Conservation (phyloP, 2,113 vertebrate species). For the Microcebus tavaratra region DNA sequence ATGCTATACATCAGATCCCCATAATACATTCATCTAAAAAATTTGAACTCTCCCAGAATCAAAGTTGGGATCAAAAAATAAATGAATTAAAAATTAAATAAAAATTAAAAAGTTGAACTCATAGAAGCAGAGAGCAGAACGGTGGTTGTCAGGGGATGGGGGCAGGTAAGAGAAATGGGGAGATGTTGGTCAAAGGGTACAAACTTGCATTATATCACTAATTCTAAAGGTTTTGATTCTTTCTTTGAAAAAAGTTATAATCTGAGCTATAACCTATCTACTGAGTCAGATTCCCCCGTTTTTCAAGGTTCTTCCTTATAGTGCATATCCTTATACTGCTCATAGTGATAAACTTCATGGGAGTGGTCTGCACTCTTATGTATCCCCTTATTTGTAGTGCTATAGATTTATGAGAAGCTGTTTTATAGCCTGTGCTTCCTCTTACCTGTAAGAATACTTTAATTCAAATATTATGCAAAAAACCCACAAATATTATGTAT, state of each 20-base stretch:
- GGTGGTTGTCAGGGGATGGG: background rate
- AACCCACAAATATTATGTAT: background rate
- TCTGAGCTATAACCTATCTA: conserved; percentile 17
- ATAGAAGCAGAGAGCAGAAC: background rate
- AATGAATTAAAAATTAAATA: no score
- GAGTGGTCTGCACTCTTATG: background rate
- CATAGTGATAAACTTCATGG: background rate
- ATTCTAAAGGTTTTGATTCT: conserved; percentile 24
- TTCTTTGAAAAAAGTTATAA: conserved; percentile 20
- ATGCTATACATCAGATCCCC: background rate
- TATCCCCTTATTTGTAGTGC: background rate
- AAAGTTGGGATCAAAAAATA: no score
- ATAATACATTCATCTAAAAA: background rate
- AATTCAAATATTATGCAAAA: background rate
- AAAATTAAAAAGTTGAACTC: background rate
- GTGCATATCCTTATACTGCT: background rate
- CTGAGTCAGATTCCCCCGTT: background rate
- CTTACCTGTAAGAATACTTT: conserved; percentile 20
- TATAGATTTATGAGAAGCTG: background rate
- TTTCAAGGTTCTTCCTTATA: background rate
- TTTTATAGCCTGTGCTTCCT: background rate
- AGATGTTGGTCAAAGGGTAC: background rate
- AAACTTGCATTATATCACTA: background rate
- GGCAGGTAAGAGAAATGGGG: background rate
- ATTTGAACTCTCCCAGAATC: no score